Evolutionary conservation across 92 coral and sea anemone species (phyloP).

Genomic region (Blastomussa wellsi): DNA sequence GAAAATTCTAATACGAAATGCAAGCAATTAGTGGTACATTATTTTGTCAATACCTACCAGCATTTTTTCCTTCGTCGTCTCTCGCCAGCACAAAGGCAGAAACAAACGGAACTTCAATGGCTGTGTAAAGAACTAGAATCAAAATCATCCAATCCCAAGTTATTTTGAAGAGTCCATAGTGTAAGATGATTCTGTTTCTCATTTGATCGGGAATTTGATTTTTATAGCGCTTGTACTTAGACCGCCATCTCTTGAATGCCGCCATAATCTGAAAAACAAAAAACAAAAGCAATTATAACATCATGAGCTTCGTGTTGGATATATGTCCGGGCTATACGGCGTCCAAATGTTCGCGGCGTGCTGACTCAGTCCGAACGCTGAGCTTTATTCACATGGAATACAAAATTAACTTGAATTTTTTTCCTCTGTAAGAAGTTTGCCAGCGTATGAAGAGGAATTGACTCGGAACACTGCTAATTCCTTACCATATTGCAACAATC

Average conservation of each 20-base stretch:
- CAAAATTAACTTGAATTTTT: background rate
- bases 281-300: background rate
- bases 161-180: constrained; percentile 92
- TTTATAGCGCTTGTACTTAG: constrained; percentile 84
- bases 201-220: constrained; percentile 86
- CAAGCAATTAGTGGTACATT: background rate
- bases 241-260: constrained; percentile 95
- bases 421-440: background rate
- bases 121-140: constrained; percentile 88
- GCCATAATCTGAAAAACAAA: constrained; percentile 78
- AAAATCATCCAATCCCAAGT: constrained; percentile 98
- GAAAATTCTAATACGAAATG: background rate
- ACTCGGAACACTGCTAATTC: background rate
- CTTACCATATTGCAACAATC: constrained; percentile 1
- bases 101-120: constrained; percentile 94
- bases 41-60: background rate
- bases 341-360: too few relatives aligned
- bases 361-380: background rate
- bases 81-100: constrained; percentile 78
- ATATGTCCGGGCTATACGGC: too few relatives aligned
- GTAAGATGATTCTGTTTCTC: constrained; percentile 94
- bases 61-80: constrained; percentile 40
- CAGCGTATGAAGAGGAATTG: background rate
- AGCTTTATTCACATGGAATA: background rate
- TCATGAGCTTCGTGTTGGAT: too few relatives aligned